Evolutionary conservation across 2,888 invertebrate species (phyloP), one percentile per base, ranked within the genome.

Genomic region (Linnaemya tessellans): DNA sequence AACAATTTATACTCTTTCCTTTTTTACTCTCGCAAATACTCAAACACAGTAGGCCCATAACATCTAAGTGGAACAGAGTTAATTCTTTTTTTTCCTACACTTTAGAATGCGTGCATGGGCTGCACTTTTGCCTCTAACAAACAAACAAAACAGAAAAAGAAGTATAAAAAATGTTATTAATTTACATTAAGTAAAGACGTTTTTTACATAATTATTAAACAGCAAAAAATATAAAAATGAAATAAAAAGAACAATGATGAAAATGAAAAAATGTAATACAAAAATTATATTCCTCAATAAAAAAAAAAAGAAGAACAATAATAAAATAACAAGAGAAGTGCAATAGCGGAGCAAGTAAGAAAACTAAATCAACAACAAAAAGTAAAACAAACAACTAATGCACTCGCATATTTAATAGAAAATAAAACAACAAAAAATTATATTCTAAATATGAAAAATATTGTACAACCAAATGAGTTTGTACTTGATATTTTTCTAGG

Each of bases 391-490:
- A 56, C 86, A 89, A 87, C 88, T 88, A 85, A 86, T 90, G 89
- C 88, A 89, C 89, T 86, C 77, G 82, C 89, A 89, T 89, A 89
- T 89, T 88, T 85, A 89, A 65, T 64, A 46, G 54, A 79, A 60
- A 54, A 62, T 70, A 64, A 41, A 54, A 79, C 10, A 54, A 56
- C 84, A 87, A 79, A 83, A 89, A 60, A 65, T 15, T 56, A 87
- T 89, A 87, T 90, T 89, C 88, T 89, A 89, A 90, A 89, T 80
- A 80, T 80, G 65, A 60, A 80, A 79, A 79, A 65, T 62, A 62
- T 78, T 62, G 60, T 86, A 82, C 81, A 87, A 87, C 73, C 56
- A 85, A 87, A 73, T 82, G 70, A 65, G 56, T 65, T 82, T 56
- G 56, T 71, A 71, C 41, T 71, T 75, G 54, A 75, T 68, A 65